Evolutionary conservation across 2,888 invertebrate genomes (phyloP), one percentile per base, ranked within the genome.

Genomic region (Polietes domitor): DNA sequence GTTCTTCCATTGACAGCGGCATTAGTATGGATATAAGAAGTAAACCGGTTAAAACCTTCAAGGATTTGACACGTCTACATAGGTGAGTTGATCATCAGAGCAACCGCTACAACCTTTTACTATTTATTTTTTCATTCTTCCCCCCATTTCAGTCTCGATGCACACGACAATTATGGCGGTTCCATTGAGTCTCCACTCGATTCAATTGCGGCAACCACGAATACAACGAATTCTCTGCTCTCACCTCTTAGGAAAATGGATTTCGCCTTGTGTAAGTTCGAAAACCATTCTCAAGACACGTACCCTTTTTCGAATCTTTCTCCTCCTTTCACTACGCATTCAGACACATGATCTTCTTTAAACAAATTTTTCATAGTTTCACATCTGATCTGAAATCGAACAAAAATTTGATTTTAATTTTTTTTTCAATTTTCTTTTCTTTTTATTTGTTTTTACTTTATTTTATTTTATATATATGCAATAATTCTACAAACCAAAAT

Each of bases 221-320:
- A 85, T 82, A 86, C 87, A 76, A 88, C 89, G 73, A 91, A 91
- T 85, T 92, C 92, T 0, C 86, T 92, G 19, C 92, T 93, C 77
- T 94, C 94, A 81, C 94, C 94, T 85, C 91, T 93, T 87, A 93
- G 96, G 87, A 95, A 96, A 92, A 96, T 96, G 96, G 97, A 97
- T 90, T 95, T 96, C 91, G 96, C 96, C 84, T 93, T 97, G 91
- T 97, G 97, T 97, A 95, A 97, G 97, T 93, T 55, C 37, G 3
- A n/a, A 15, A 47, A 47, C 15, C n/a, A 47, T 1, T 47, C 6
- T 15, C 26, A 61, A 28, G 61, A n/a, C 15, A 55, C 55, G 24
- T 21, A 55, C 19, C n/a, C 55, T 21, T 55, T 61, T 61, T 61
- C 28, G 28, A 28, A 74, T 80, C 70, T 75, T 75, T 80, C 12